phyloP scores from a whole-genome alignment of 2,888 invertebrate species.

The Anodontia alba region DNA sequence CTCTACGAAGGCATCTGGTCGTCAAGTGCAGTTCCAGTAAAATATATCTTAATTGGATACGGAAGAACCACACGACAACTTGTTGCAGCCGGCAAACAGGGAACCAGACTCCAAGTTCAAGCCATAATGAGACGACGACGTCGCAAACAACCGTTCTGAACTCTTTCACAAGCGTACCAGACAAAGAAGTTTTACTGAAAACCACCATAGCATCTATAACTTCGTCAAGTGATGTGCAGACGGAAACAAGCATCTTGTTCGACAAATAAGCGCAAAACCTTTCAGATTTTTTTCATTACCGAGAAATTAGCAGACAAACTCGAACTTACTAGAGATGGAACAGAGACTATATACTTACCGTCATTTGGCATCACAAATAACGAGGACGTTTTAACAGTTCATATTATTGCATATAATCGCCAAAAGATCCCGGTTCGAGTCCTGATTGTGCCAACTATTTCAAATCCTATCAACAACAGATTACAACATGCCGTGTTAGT shows the following conservation, averaged over 20 bases:
- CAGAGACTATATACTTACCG: constrained; percentile 10
- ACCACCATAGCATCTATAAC: constrained; percentile 12
- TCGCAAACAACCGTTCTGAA: too few relatives aligned
- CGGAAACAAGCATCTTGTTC: constrained; percentile 22
- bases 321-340: not conserved
- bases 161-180: not conserved
- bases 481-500: not conserved
- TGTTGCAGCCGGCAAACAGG: too few relatives aligned
- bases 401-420: constrained; percentile 9
- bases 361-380: constrained; percentile 19
- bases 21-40: too few relatives aligned
- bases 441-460: constrained; percentile 26
- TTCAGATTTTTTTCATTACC: constrained; percentile 29
- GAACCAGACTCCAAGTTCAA: too few relatives aligned
- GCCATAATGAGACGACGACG: too few relatives aligned
- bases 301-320: constrained; percentile 17
- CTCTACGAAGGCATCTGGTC: not conserved
- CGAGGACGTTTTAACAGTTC: not conserved
- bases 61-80: constrained; percentile 20
- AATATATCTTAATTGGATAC: not conserved
- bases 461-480: not conserved
- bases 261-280: constrained; percentile 27
- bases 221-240: not conserved
- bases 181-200: constrained; percentile 4
- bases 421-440: constrained; percentile 23